phyloP scores from a whole-genome alignment of 2,113 vertebrate species.

The Grallaria varia region DNA sequence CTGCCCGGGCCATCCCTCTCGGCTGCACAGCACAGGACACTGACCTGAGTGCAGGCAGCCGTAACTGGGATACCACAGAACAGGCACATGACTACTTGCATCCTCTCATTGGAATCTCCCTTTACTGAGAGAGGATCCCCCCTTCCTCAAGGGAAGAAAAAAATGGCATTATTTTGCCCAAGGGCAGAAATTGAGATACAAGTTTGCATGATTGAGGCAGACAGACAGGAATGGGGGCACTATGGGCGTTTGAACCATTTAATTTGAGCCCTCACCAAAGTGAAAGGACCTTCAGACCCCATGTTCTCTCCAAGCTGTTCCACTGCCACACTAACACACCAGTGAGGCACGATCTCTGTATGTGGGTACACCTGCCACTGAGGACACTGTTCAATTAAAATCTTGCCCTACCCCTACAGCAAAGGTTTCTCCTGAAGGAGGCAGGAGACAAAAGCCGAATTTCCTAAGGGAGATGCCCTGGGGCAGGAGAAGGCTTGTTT shows the following conservation, averaged over 20 bases:
- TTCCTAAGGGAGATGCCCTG: not conserved
- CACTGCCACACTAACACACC: rapidly evolving
- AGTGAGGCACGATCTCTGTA: rapidly evolving
- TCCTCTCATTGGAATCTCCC: not conserved
- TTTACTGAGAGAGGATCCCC: not conserved
- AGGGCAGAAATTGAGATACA: not conserved
- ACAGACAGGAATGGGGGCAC: rapidly evolving
- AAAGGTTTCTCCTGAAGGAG: not conserved
- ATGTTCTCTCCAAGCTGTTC: not conserved
- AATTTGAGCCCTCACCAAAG: rapidly evolving
- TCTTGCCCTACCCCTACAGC: not conserved
- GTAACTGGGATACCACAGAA: not conserved
- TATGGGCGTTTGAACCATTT: rapidly evolving
- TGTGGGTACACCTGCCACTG: rapidly evolving
- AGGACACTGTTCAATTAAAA: not conserved
- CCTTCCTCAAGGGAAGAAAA: not conserved
- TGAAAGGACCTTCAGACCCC: not conserved
- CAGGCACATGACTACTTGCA: not conserved
- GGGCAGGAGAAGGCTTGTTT: not conserved
- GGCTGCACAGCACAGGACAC: rapidly evolving
- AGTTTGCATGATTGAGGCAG: not conserved
- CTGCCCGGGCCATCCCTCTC: not conserved
- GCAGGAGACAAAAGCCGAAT: not conserved
- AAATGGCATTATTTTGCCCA: not conserved
- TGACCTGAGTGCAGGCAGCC: rapidly evolving